A percentile compares a stretch with the other conserved stretches of the same genome.
Evolutionary conservation across 2,888 invertebrate genomes (phyloP).

Genomic region (Peribatodes rhomboidaria): DNA sequence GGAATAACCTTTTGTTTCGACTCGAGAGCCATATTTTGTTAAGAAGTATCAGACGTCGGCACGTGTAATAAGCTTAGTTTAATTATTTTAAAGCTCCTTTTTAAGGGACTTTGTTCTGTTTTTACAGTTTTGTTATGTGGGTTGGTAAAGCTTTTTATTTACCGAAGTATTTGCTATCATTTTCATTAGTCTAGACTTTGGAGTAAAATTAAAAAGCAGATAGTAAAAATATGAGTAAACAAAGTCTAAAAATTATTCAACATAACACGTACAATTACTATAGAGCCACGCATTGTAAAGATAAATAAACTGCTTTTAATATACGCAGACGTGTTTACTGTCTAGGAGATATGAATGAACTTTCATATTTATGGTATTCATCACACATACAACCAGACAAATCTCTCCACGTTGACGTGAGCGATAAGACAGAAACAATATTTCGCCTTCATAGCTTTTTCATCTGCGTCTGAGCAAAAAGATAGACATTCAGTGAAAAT

Average conservation of each 20-base stretch:
- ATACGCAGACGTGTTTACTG: constrained; percentile 14
- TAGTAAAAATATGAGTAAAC: neutral
- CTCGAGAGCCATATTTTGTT: constrained; percentile 39
- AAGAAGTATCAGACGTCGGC: constrained; percentile 18
- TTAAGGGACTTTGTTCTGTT: neutral
- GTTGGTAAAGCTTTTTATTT: neutral
- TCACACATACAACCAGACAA: constrained; percentile 31
- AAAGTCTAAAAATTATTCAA: neutral
- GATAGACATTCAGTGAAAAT: constrained; percentile 39
- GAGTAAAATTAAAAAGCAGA: neutral
- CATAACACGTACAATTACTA: neutral
- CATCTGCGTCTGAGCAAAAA: constrained; percentile 43
- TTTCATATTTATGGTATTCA: constrained; percentile 31
- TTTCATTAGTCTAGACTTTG: constrained; percentile 7
- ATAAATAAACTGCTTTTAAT: constrained; percentile 15
- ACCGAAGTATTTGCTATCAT: neutral
- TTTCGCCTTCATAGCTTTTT: constrained; percentile 42
- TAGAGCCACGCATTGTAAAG: constrained; percentile 6
- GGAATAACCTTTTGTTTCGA: constrained; percentile 42
- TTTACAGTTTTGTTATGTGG: neutral
- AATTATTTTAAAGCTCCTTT: neutral
- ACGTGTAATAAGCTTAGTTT: constrained; percentile 20
- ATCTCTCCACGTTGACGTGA: constrained; percentile 38
- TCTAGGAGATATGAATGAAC: constrained; percentile 22
- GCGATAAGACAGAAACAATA: constrained; percentile 39